Evolutionary conservation across 2,888 invertebrate genomes (phyloP).

Genomic region (Cosmorhoe ocellata): DNA sequence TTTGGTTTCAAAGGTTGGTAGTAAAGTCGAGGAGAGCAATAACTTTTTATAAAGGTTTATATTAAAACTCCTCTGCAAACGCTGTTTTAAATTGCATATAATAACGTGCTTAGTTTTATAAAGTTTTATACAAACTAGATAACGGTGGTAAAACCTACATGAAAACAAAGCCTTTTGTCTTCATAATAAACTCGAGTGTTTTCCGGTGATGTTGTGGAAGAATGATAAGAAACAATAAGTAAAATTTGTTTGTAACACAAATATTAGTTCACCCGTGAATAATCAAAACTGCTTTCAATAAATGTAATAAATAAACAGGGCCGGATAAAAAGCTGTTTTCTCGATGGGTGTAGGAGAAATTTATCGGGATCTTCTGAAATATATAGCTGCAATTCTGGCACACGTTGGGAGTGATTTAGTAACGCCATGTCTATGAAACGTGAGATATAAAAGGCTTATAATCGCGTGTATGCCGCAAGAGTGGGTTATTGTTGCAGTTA

Average conservation of each 20-base stretch:
- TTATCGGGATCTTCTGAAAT: slow-evolving; percentile 68
- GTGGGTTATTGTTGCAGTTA: slow-evolving; percentile 11
- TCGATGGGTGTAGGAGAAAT: slow-evolving; percentile 59
- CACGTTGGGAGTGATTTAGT: slow-evolving; percentile 61
- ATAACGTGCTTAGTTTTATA: slow-evolving; percentile 16
- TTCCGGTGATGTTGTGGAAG: slow-evolving; percentile 7
- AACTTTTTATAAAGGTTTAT: slow-evolving; percentile 9
- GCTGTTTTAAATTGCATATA: slow-evolving; percentile 10
- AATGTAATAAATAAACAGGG: slow-evolving; percentile 60
- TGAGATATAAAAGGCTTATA: slow-evolving; percentile 62
- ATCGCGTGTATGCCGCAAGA: slow-evolving; percentile 4
- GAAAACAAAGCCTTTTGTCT: slow-evolving; percentile 26
- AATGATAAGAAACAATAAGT: slow-evolving; percentile 36
- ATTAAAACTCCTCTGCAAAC: slow-evolving; percentile 3
- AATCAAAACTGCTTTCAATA: slow-evolving; percentile 55
- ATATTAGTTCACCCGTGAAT: slow-evolving; percentile 33
- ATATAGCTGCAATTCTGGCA: slow-evolving; percentile 59
- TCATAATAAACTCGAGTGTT: slow-evolving; percentile 17
- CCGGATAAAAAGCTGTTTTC: slow-evolving; percentile 67
- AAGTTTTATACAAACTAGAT: slow-evolving; percentile 14
- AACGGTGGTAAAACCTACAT: slow-evolving; percentile 9
- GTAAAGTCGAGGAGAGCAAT: slow-evolving; percentile 5
- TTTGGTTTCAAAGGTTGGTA: slow-evolving; percentile 1
- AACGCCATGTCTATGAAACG: slow-evolving; percentile 53
- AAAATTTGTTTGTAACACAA: slow-evolving; percentile 41